These are phyloP conservation scores for Iselma pallidipennis DNA, from an alignment of 2,888 invertebrate genomes.

Conservation along the genomic window DNA sequence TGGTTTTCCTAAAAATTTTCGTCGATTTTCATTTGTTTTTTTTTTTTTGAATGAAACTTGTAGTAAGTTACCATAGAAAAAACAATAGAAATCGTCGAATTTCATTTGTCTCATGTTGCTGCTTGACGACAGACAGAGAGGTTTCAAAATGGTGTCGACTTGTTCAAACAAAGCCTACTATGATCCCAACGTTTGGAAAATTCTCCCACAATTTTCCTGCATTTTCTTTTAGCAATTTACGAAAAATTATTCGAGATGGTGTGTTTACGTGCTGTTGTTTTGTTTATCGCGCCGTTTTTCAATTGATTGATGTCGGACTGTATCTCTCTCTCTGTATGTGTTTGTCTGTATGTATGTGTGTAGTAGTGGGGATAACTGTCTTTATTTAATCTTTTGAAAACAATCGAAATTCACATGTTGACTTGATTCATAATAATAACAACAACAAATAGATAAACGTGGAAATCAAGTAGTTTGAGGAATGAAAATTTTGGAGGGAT, in stretches of 20 bases:
- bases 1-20: neutral
- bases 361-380: neutral
- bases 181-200: constrained; percentile 10
- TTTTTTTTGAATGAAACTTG: too few species aligned
- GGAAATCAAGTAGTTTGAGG: too few species aligned
- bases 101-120: neutral
- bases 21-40: neutral
- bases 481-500: too few species aligned
- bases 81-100: neutral
- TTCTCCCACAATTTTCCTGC: neutral
- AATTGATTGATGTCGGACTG: constrained; percentile 46
- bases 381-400: neutral
- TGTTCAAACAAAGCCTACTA: constrained; percentile 54
- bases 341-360: neutral
- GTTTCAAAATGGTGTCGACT: constrained; percentile 74
- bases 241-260: constrained; percentile 8
- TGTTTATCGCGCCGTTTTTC: constrained; percentile 46
- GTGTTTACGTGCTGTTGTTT: constrained; percentile 38
- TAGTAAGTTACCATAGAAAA: too few species aligned
- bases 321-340: too few species aligned
- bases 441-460: too few species aligned
- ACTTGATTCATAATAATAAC: neutral
- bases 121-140: constrained; percentile 26
- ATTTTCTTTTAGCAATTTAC: neutral
- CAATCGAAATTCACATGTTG: neutral